Conservation (phyloP, 2,797 vertebrate species). For the Trachops cirrhosus region DNA sequence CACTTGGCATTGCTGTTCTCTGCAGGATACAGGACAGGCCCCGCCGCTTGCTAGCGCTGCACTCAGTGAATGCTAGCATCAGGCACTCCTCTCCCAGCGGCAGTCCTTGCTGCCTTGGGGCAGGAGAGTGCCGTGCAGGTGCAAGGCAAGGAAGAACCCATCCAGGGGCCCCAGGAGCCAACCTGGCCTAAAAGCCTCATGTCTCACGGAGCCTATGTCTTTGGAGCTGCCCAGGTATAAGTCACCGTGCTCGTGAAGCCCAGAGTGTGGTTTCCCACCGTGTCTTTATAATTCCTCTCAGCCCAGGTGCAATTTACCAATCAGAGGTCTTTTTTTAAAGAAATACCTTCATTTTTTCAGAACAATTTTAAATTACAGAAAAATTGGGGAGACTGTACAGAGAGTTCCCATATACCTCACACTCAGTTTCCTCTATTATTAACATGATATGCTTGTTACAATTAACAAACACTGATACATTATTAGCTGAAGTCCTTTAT, state of each 20-base stretch:
- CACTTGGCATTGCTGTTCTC: neutral
- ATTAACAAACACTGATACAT: neutral
- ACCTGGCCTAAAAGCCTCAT: neutral
- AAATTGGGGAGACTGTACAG: neutral
- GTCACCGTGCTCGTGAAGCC: neutral
- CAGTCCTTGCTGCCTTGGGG: neutral
- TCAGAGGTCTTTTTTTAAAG: neutral
- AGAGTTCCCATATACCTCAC: neutral
- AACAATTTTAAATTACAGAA: neutral
- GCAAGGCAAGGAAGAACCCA: neutral
- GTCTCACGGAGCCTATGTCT: neutral
- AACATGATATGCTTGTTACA: neutral
- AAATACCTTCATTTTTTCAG: neutral
- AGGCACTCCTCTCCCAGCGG: neutral
- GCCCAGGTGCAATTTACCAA: neutral
- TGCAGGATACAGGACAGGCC: neutral
- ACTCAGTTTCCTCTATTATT: neutral
- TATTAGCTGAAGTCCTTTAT: neutral
- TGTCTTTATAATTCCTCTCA: neutral
- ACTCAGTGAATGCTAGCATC: neutral
- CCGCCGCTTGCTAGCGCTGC: neutral
- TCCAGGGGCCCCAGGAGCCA: too few relatives aligned
- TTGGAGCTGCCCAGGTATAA: neutral
- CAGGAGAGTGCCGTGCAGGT: neutral
- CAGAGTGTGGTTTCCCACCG: neutral